Conservation (phyloP, 1,140 invertebrate genomes). For the Habropoda laboriosa region DNA sequence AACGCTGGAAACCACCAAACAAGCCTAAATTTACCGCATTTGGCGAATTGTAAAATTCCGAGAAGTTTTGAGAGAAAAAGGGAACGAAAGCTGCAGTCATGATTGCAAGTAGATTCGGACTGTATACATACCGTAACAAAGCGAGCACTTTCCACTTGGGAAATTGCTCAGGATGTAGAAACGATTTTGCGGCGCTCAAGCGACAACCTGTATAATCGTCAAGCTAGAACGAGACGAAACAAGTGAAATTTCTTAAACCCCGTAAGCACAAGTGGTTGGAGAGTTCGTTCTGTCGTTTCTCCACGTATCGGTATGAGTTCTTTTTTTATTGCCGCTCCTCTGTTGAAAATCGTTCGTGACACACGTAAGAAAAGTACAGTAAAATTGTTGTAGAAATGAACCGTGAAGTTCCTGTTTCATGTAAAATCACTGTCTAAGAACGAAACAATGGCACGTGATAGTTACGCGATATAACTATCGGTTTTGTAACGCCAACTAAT, state of each 20-base stretch:
- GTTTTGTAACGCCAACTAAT: constrained; percentile 8
- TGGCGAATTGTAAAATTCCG: too few species aligned
- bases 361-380: neutral
- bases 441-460: neutral
- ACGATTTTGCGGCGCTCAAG: constrained; percentile 59
- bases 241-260: constrained; percentile 43
- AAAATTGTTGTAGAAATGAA: neutral
- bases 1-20: too few species aligned
- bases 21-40: too few species aligned
- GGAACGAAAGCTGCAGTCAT: neutral
- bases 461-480: neutral
- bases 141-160: constrained; percentile 54
- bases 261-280: neutral
- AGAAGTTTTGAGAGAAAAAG: too few species aligned
- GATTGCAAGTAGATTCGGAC: constrained; percentile 11
- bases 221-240: constrained; percentile 52
- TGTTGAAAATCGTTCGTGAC: neutral
- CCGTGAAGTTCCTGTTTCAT: neutral
- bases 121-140: constrained; percentile 33
- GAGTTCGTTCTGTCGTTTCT: neutral
- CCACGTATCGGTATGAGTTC: neutral
- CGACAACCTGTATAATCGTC: constrained; percentile 61
- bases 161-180: constrained; percentile 64
- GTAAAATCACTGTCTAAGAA: neutral
- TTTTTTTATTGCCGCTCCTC: neutral